Evolutionary conservation across 2,888 invertebrate genomes (phyloP), one percentile per base, ranked within the genome.

Genomic region (Dasypogon diadema): DNA sequence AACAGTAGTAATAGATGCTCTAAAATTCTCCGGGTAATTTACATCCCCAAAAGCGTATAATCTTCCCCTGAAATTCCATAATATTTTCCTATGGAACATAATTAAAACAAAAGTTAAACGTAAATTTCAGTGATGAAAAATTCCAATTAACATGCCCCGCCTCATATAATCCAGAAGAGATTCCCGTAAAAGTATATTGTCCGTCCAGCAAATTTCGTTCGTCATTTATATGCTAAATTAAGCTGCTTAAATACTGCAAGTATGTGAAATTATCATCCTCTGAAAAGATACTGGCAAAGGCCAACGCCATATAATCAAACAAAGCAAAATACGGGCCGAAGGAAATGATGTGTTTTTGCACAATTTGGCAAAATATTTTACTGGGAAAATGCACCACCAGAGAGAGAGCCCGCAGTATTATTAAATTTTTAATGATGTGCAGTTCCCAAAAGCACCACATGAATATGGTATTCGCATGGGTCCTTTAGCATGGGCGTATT

Each of bases 161-260:
- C n/a, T n/a, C n/a, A n/a, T n/a, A n/a, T n/a, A n/a, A n/a, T n/a
- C n/a, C n/a, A n/a, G n/a, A n/a, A n/a, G n/a, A n/a, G n/a, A n/a
- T n/a, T n/a, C n/a, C n/a, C n/a, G n/a, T n/a, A n/a, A n/a, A n/a
- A n/a, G n/a, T n/a, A n/a, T n/a, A n/a, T n/a, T n/a, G n/a, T n/a
- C n/a, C 30, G 30, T 5, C 30, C 30, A 30, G 30, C 42, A 42
- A 12, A 60, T 60, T 65, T 46, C 37, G 37, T 65, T 24, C 22
- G 46, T 65, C 65, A 65, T 65, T 65, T 65, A 65, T 65, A 65
- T 65, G 65, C 65, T 65, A 65, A 65, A 65, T 65, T 65, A 65
- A 65, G 65, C 65, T 65, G 65, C 65, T 65, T 65, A 65, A 65
- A 65, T 65, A 65, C 46, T 46, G 48, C 46, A 48, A 65, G 65